Evolutionary conservation across 2,113 vertebrate genomes (phyloP).

Genomic region (Isurus oxyrinchus): DNA sequence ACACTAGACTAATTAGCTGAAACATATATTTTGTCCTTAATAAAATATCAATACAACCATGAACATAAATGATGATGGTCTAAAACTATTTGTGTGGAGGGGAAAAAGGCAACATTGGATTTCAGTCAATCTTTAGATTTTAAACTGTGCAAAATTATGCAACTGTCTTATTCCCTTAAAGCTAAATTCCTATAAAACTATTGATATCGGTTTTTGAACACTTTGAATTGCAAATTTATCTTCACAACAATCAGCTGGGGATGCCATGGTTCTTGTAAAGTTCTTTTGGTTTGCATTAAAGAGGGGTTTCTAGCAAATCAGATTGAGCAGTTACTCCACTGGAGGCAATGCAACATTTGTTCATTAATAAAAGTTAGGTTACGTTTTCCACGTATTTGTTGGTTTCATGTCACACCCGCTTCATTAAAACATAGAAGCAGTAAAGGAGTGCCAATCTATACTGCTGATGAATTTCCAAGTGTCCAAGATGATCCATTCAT

Average conservation of each 20-base stretch:
- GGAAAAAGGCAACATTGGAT: not conserved
- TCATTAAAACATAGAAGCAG: not conserved
- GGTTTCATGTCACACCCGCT: not conserved
- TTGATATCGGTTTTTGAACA: not conserved
- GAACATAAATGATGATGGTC: not conserved
- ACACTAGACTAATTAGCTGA: not conserved
- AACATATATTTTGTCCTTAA: not conserved
- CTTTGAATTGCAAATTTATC: not conserved
- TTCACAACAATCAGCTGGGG: not conserved
- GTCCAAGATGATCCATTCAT: not conserved
- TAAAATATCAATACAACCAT: not conserved
- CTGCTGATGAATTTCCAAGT: not conserved
- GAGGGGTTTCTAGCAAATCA: not conserved
- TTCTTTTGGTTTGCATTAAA: not conserved
- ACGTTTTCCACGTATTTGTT: not conserved
- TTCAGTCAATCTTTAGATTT: not conserved
- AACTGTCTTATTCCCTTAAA: not conserved
- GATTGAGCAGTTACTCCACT: not conserved
- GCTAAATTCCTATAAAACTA: not conserved
- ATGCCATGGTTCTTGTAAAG: not conserved
- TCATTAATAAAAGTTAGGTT: not conserved
- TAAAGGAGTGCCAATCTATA: not conserved
- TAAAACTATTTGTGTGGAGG: not conserved
- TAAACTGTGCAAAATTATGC: not conserved
- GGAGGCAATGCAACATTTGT: not conserved